These are phyloP conservation scores for Nerophis lumbriciformis DNA, from an alignment of 2,113 vertebrate species.

Conservation along the genomic window DNA sequence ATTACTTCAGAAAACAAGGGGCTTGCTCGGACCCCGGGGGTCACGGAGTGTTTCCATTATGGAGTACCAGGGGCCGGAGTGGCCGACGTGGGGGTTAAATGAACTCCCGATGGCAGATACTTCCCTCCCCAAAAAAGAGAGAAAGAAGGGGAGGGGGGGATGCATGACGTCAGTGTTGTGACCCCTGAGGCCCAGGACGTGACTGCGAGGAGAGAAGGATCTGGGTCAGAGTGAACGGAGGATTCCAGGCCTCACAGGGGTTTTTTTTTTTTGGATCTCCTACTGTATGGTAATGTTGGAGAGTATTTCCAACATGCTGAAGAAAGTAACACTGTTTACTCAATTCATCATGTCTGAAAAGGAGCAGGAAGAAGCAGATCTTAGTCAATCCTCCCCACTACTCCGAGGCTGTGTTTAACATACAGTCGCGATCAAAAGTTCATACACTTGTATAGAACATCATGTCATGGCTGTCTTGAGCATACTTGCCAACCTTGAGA, in stretches of 20 bases:
- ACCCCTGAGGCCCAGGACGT: slow-evolving; percentile 45
- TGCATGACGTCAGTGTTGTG: slow-evolving; percentile 56
- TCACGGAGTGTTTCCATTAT: slow-evolving; percentile 31
- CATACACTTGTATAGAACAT: too few species aligned
- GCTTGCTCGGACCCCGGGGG: slow-evolving; percentile 27
- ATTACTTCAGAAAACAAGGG: slow-evolving; percentile 22
- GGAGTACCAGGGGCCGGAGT: slow-evolving; percentile 15
- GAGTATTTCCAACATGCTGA: too few species aligned
- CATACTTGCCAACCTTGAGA: too few species aligned
- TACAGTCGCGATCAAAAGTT: too few species aligned
- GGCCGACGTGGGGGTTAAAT: slow-evolving; percentile 32
- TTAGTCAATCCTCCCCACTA: too few species aligned
- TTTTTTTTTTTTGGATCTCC: slow-evolving; percentile 38
- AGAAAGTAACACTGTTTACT: too few species aligned
- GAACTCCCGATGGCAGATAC: slow-evolving; percentile 38
- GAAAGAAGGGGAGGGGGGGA: slow-evolving; percentile 6
- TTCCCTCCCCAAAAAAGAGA: not conserved
- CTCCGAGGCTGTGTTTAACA: too few species aligned
- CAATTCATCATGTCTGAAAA: too few species aligned
- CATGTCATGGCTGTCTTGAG: too few species aligned
- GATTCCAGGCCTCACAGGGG: slow-evolving; percentile 51
- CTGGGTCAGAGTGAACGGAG: slow-evolving; percentile 24
- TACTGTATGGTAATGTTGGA: slow-evolving; percentile 15
- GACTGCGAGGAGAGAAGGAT: slow-evolving; percentile 33
- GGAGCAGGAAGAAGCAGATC: too few species aligned